Conservation (phyloP, 2,888 invertebrate genomes). For the Listrodromus nycthemerus region DNA sequence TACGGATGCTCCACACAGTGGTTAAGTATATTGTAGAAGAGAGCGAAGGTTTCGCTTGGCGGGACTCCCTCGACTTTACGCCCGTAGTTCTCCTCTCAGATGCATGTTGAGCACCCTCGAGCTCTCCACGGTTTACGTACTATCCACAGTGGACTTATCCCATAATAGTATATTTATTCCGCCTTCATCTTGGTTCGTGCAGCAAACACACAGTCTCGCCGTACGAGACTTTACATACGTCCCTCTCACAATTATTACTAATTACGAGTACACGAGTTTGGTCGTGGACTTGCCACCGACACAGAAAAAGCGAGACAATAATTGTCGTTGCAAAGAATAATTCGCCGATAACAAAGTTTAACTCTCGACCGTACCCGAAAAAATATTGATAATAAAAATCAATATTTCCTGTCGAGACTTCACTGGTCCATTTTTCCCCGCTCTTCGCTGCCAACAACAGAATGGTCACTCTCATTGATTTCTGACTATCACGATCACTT, state of each 20-base stretch:
- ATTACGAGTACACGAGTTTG: slow-evolving; percentile 50
- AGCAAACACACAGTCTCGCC: slow-evolving; percentile 29
- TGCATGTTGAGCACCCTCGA: slow-evolving; percentile 3
- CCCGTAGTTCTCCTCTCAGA: slow-evolving; percentile 18
- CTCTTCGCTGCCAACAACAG: too few relatives aligned
- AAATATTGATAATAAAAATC: too few relatives aligned
- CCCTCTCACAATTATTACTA: slow-evolving; percentile 45
- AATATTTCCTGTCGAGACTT: too few relatives aligned
- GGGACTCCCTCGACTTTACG: slow-evolving; percentile 44
- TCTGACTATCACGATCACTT: background rate
- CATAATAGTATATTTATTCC: slow-evolving; percentile 51
- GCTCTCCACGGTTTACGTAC: slow-evolving; percentile 21
- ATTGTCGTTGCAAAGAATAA: background rate
- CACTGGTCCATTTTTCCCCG: too few relatives aligned
- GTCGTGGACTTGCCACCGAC: slow-evolving; percentile 23
- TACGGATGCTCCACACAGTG: slow-evolving; percentile 3
- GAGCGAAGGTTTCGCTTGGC: slow-evolving; percentile 51
- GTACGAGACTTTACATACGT: slow-evolving; percentile 18
- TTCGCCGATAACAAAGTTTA: background rate
- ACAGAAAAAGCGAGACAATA: background rate
- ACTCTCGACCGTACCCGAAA: background rate
- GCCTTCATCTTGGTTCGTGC: slow-evolving; percentile 46
- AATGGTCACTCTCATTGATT: too few relatives aligned
- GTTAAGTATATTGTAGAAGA: slow-evolving; percentile 22
- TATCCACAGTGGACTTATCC: slow-evolving; percentile 13